A percentile compares a stretch with the other conserved stretches of the same genome.
These are phyloP conservation scores for Ceratotherium simum DNA, from an alignment of 2,113 vertebrate species.

Conservation along the genomic window DNA sequence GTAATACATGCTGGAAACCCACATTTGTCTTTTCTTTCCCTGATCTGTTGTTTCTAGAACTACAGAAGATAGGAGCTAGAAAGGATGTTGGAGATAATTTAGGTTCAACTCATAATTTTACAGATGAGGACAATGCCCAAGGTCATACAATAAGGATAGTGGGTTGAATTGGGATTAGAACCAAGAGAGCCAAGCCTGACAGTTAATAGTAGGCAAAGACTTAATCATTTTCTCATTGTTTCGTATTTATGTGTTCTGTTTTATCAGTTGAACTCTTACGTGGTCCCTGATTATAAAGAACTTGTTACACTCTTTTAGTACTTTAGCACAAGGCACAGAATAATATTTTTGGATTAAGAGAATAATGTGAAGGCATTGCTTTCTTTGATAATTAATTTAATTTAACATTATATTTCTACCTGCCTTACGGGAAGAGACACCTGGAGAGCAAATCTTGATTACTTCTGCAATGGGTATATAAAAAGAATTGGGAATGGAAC, in stretches of 20 bases:
- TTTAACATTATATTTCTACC: constrained; percentile 22
- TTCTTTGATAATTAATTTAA: constrained; percentile 46
- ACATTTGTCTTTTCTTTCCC: not conserved
- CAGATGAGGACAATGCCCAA: not conserved
- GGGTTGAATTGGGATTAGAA: not conserved
- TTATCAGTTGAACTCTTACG: not conserved
- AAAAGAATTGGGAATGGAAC: constrained; percentile 20
- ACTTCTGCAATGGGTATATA: constrained; percentile 57
- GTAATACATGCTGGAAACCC: not conserved
- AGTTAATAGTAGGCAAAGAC: not conserved
- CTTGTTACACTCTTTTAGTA: not conserved
- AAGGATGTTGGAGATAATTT: constrained; percentile 32
- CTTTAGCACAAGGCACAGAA: not conserved
- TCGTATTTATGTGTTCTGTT: not conserved
- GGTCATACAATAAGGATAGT: not conserved
- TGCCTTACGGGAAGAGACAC: constrained; percentile 37
- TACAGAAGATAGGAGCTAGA: not conserved
- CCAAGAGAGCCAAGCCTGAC: not conserved
- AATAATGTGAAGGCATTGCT: not conserved
- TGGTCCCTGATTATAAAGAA: too few species aligned
- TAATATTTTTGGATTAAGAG: constrained; percentile 8
- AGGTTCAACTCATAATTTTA: constrained; percentile 1
- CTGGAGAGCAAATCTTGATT: constrained; percentile 41
- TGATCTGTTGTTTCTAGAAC: constrained; percentile 18
- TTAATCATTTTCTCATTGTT: not conserved